Base-by-base conservation (phyloP, 2,888 invertebrate species). In the Tromatobia lineatoria region DNA sequence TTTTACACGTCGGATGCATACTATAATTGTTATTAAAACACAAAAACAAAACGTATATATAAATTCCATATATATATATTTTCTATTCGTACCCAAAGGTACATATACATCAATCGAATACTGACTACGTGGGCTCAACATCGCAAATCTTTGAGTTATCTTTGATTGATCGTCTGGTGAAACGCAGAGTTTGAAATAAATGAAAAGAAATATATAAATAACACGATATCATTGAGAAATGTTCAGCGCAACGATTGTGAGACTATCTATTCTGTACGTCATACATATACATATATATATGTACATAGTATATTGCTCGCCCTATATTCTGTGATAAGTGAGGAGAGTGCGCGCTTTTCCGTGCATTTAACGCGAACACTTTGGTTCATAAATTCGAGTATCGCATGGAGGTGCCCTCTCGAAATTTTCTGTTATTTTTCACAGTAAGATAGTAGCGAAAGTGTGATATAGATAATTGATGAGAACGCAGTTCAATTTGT, bases 71-170 rank as follows among this genome's bases (percentile, higher is more conserved):
- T 64, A 77, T 50, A 66, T 64, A 64, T 50, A 67, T 69, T 69
- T 81, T 71, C 70, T 78, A 79, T 82, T 79, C 76, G 79, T 81
- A 80, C 79, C 67, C 64, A 18, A 82, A 82, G 82, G 77, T 82
- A 84, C 84, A 81, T 64, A 66, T 81, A 84, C 84, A 81, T 84
- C 84, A 84, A 84, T 84, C 84, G 81, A 78, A 84, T 84, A 80
- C 81, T 84, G 81, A 81, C 84, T 57, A 84, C 84, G 64, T 84
- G 84, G 84, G 84, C 84, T 81, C 84, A 84, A 78, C 84, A 84
- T 52, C 84, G 84, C 74, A 84, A 84, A 67, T 74, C 81, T 77
- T 77, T 77, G 61, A 84, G 80, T 77, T 84, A 84, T 84, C 84
- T 84, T 74, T 84, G 81, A 84, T 75, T 38, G 64, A 64, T 78